Evolutionary conservation across 2,797 vertebrate species (phyloP), one percentile per base, ranked within the genome.

Genomic region (Anas flavirostris): DNA sequence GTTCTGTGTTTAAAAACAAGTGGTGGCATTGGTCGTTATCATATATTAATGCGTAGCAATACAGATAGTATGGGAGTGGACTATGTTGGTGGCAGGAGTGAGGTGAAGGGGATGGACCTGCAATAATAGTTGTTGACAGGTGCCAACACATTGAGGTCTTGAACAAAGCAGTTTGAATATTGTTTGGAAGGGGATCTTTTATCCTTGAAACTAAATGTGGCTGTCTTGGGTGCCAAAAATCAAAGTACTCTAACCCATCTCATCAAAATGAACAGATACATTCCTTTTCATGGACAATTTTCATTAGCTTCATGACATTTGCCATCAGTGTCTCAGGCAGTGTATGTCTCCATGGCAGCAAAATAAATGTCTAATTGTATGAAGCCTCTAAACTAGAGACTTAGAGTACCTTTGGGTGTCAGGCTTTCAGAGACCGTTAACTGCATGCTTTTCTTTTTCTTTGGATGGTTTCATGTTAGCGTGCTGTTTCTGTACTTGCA

Each of bases 361-460:
- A 50, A 35, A 35, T 53, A 86, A 91, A 91, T 80, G 22, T 75
- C 39, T 60, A 18, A 22, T 89, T 80, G 18, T 78, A 31, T 55
- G 56, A 78, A 74, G 41, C 8, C 56, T 19, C 72, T 66, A 52
- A 86, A 83, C 41, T 60, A 4, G 35, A 82, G n/a, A 86, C 26
- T 43, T 58, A 50, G 25, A 33, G 73, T 72, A 22, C 22, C 7
- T 81, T 66, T 69, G 62, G 91, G 53, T 88, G 85, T 86, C 79
- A 93, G 19, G 69, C 19, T 75, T 92, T 92, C 89, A 77, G 48
- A 81, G 52, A 56, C 53, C 41, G 43, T 88, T 90, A 83, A 58
- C 22, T 81, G 23, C 16, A n/a, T 31, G 33, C 17, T 95, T 90
- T 91, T 59, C 41, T 85, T 95, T 90, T 91, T 59, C 53, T 85